A percentile compares a stretch with the other conserved stretches of the same genome.
phyloP scores from a whole-genome alignment of 2,113 vertebrate species.

The Macquaria australasica region DNA sequence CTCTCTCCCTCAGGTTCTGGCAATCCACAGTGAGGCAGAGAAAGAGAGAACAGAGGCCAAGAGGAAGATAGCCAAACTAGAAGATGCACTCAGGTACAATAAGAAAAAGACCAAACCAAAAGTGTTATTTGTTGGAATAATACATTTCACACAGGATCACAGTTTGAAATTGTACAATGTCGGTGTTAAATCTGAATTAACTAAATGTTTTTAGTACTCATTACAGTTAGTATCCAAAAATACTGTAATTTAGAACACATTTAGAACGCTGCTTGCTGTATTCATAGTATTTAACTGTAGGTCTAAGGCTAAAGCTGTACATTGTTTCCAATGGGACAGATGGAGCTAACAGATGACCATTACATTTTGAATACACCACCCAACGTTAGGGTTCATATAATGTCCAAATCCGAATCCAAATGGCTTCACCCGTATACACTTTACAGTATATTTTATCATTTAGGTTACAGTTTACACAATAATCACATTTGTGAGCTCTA shows the following conservation, averaged over 20 bases:
- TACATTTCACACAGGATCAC: neutral
- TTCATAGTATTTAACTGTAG: neutral
- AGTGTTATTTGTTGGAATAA: neutral
- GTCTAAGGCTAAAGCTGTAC: neutral
- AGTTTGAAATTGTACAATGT: neutral
- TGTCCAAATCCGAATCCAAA: neutral
- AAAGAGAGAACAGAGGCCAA: constrained; percentile 77
- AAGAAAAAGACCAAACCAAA: neutral
- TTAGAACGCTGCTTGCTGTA: neutral
- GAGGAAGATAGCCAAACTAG: constrained; percentile 79
- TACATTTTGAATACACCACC: neutral
- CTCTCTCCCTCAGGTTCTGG: constrained; percentile 71
- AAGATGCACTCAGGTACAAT: constrained; percentile 82
- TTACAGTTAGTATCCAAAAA: neutral
- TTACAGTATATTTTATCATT: neutral
- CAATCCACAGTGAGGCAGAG: constrained; percentile 78
- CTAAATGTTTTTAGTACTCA: neutral
- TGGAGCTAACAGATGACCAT: too few species aligned
- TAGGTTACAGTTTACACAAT: neutral
- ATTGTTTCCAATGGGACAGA: too few species aligned
- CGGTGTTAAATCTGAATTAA: neutral
- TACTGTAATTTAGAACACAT: neutral
- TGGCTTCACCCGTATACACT: neutral
- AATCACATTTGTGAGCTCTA: neutral
- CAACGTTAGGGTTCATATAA: neutral